phyloP scores from a whole-genome alignment of 2,113 vertebrate species.

The Callocephalon fimbriatum region DNA sequence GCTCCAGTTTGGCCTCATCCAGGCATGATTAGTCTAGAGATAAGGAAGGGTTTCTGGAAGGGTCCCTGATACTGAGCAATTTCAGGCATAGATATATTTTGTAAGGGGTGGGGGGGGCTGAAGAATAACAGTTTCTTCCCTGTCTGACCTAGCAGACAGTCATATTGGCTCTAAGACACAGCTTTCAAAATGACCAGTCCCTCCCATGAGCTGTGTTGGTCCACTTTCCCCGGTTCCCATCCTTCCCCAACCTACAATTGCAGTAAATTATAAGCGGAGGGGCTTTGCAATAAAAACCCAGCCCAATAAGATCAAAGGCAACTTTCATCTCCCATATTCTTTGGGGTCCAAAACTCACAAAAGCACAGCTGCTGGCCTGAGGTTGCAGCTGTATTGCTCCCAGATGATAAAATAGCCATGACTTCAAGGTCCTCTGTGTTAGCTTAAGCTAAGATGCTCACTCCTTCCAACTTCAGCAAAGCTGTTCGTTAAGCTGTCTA shows the following conservation, averaged over 20 bases:
- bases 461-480: not conserved
- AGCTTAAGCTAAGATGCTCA: not conserved
- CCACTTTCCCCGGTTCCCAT: not conserved
- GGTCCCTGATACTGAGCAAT: not conserved
- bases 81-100: not conserved
- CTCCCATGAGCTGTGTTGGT: not conserved
- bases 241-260: not conserved
- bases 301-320: slow-evolving; percentile 42
- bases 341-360: slow-evolving; percentile 1
- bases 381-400: slow-evolving; percentile 18
- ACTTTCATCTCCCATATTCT: slow-evolving; percentile 42
- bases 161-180: not conserved
- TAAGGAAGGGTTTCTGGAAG: slow-evolving; percentile 7
- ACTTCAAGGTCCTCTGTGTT: slow-evolving; percentile 12
- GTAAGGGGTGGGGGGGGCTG: not conserved
- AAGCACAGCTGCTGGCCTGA: slow-evolving; percentile 21
- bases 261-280: not conserved
- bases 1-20: slow-evolving; percentile 54
- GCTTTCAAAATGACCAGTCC: not conserved
- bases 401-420: slow-evolving; percentile 4
- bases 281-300: not conserved
- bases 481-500: not conserved
- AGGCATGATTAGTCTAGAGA: slow-evolving; percentile 51
- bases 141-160: not conserved
- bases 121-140: not conserved